A percentile compares a stretch with the other conserved stretches of the same genome.
Evolutionary conservation across 1,140 invertebrate genomes (phyloP).

Genomic region (Cydia pomonella): DNA sequence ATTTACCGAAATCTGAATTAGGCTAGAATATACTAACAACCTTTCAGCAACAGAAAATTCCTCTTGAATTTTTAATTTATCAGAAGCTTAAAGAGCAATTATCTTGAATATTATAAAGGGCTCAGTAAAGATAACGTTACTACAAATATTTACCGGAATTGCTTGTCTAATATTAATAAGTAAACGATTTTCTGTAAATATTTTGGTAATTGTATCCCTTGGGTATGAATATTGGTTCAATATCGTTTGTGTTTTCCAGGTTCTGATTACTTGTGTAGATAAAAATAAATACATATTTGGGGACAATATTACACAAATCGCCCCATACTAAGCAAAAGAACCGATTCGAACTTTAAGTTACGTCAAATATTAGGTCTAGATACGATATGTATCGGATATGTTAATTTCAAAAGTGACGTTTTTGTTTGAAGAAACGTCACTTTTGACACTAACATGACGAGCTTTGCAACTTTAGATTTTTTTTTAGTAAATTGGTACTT

Average conservation of each 20-base stretch:
- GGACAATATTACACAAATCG: too few species aligned
- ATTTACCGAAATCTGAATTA: neutral
- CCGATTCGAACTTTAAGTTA: too few species aligned
- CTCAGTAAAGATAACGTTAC: neutral
- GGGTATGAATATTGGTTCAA: neutral
- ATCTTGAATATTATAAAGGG: neutral
- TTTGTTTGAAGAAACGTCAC: too few species aligned
- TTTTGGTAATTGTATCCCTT: neutral
- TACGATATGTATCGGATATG: too few species aligned
- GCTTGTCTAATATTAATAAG: neutral
- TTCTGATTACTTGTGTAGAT: too few species aligned
- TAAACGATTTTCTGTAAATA: neutral
- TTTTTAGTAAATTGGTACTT: too few species aligned
- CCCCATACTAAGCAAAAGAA: too few species aligned
- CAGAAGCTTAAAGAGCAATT: conserved; percentile 1
- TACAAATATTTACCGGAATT: neutral
- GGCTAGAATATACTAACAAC: neutral
- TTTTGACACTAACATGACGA: too few species aligned
- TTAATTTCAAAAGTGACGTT: too few species aligned
- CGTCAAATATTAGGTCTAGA: too few species aligned
- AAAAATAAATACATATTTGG: too few species aligned
- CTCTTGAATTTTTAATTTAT: neutral
- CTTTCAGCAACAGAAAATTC: neutral
- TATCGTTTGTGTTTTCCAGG: neutral
- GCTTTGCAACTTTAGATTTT: too few species aligned